Percentiles rank a stretch among this genome's conserved stretches.
Evolutionary conservation across 1,140 invertebrate genomes (phyloP).

Genomic region (Macrocentrus cingulum): DNA sequence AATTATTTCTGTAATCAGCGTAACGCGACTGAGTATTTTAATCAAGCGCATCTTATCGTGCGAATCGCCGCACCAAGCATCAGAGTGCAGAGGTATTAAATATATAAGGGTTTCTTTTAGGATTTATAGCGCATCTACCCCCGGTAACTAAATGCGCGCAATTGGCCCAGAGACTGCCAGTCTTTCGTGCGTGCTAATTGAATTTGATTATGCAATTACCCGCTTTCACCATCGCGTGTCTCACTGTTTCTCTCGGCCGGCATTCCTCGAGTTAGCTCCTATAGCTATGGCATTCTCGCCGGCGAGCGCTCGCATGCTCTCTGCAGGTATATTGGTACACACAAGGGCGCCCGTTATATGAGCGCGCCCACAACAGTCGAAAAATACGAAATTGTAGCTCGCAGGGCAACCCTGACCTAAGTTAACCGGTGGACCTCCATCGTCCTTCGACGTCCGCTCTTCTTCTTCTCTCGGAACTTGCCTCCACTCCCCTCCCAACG

Average conservation of each 20-base stretch:
- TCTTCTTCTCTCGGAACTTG: conserved; percentile 2
- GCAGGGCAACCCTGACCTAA: conserved; percentile 36
- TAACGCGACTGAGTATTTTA: conserved; percentile 14
- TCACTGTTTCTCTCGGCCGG: conserved; percentile 28
- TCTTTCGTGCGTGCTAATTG: conserved; percentile 43
- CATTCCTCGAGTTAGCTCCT: conserved; percentile 18
- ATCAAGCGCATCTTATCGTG: conserved; percentile 6
- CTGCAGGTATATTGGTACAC: too few species aligned
- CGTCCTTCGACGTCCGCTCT: conserved; percentile 12
- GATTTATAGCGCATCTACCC: conserved; percentile 5
- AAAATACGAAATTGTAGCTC: conserved; percentile 35
- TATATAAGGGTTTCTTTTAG: too few species aligned
- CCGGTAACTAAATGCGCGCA: conserved; percentile 6
- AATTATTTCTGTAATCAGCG: conserved; percentile 20
- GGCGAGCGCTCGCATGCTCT: too few species aligned
- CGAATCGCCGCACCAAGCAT: conserved; percentile 9
- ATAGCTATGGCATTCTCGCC: too few species aligned
- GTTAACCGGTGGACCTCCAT: conserved; percentile 33
- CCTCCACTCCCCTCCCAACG: not conserved
- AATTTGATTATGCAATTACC: conserved; percentile 48
- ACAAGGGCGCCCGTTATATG: too few species aligned
- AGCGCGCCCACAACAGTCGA: conserved; percentile 1
- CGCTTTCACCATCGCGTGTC: conserved; percentile 44
- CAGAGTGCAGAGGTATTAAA: not conserved
- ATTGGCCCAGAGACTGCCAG: conserved; percentile 12